Base-by-base conservation (phyloP, 2,888 invertebrate species). In the Taphrorychus bicolor region DNA sequence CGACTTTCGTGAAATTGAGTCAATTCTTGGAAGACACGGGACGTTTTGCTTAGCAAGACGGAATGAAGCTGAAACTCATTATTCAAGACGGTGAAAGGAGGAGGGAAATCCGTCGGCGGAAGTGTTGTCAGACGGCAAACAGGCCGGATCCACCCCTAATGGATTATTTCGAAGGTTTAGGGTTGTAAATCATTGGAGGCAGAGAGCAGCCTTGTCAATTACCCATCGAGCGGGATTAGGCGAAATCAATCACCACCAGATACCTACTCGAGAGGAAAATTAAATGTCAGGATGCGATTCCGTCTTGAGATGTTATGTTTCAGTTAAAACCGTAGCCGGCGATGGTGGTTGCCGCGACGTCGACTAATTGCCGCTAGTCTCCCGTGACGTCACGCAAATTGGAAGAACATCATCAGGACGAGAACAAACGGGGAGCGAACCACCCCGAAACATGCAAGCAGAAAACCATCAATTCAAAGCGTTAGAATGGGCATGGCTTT, bases 211-310 rank as follows among this genome's bases (percentile, higher is more conserved):
- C 51, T 49, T 57, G 62, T 67, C 62, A 61, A 67, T 67, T 67
- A 67, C 53, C 48, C 24, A 60, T 62, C 58, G 51, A 41, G 59
- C 62, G 40, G 22, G 52, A 62, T 67, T 62, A 62, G 59, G 53
- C 23, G 48, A 45, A 67, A 67, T 67, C 58, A 62, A 67, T 67
- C 66, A 61, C 61, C 22, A 42, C 40, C 45, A 24, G 62, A 49
- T 58, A 67, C 23, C 60, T 64, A 64, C 54, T 45, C 53, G 56
- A 64, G 42, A 18, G 41, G 68, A 68, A 68, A 68, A 68, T 68
- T 64, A 49, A 68, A 63, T 56, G 56, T 68, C 67, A 23, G 57
- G 40, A 60, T 51, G 2, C 19, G n/a, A 51, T 16, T 53, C 45
- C 59, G 53, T 62, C 49, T 51, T 53, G 21, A 65, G 41, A 65